Evolutionary conservation across 2,888 invertebrate genomes (phyloP).

Genomic region (Eupelmus urozonus): DNA sequence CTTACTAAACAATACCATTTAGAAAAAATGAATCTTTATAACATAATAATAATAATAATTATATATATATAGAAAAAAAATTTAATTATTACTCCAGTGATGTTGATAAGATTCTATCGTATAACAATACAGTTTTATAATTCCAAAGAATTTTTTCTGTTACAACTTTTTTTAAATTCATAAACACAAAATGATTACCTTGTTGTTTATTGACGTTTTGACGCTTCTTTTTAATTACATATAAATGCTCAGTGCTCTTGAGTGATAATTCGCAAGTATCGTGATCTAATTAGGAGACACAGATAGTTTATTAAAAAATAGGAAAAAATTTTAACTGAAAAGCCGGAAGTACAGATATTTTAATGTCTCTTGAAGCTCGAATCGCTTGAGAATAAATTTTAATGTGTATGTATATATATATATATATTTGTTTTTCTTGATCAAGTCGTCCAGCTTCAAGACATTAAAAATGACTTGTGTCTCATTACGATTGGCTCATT

Average conservation of each 20-base stretch:
- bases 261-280: conserved; percentile 37
- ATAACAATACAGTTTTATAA: conserved; percentile 49
- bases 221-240: conserved; percentile 56
- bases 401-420: conserved; percentile 34
- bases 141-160: conserved; percentile 25
- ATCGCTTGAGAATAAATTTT: conserved; percentile 54
- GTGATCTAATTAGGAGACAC: conserved; percentile 48
- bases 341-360: conserved; percentile 47
- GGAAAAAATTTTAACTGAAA: conserved; percentile 31
- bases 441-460: conserved; percentile 53
- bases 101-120: conserved; percentile 48
- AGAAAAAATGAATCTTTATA: conserved; percentile 56
- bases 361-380: conserved; percentile 55
- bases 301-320: conserved; percentile 41
- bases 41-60: conserved; percentile 49
- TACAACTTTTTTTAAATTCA: conserved; percentile 49
- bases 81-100: conserved; percentile 43
- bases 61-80: conserved; percentile 54
- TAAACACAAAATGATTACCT: conserved; percentile 52
- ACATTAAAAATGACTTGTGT: conserved; percentile 55
- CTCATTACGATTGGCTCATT: conserved; percentile 38
- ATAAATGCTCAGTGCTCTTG: conserved; percentile 51
- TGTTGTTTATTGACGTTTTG: conserved; percentile 47
- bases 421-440: conserved; percentile 32
- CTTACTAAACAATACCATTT: conserved; percentile 56